Conservation (phyloP, 2,113 vertebrate genomes). For the Pseudonaja textilis region DNA sequence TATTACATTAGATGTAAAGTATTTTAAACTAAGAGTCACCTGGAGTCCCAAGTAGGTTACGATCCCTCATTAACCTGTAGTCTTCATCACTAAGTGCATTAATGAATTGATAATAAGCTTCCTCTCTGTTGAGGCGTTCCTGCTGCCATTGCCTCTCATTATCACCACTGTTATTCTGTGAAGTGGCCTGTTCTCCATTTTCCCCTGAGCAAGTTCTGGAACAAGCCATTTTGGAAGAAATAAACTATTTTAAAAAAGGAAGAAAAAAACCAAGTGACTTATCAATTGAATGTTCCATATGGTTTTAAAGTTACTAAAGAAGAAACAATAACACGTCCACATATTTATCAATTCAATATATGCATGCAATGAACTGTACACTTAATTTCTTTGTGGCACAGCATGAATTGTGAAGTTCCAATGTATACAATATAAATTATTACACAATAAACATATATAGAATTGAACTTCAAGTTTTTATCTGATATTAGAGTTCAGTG, state of each 20-base stretch:
- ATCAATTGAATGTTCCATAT: not conserved
- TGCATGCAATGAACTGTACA: slow-evolving; percentile 7
- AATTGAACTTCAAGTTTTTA: not conserved
- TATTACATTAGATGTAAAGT: not conserved
- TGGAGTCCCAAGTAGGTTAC: slow-evolving; percentile 91
- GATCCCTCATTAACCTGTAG: slow-evolving; percentile 94
- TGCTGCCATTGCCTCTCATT: slow-evolving; percentile 83
- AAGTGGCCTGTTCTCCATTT: slow-evolving; percentile 42
- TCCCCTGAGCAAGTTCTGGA: slow-evolving; percentile 49
- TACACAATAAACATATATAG: not conserved
- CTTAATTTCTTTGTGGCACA: not conserved
- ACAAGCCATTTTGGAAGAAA: slow-evolving; percentile 62
- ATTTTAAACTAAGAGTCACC: slow-evolving; percentile 68
- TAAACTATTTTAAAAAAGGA: slow-evolving; percentile 45
- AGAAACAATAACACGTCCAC: not conserved
- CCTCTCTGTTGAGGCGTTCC: slow-evolving; percentile 91
- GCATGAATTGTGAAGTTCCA: not conserved
- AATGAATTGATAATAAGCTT: slow-evolving; percentile 96
- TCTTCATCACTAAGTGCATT: slow-evolving; percentile 92
- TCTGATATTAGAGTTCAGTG: not conserved
- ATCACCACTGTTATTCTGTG: slow-evolving; percentile 41
- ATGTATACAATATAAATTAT: not conserved
- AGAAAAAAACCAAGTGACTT: slow-evolving; percentile 30
- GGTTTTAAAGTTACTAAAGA: not conserved
- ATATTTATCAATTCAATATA: not conserved